Evolutionary conservation across 1,140 invertebrate species (phyloP).

Genomic region (Hirudo medicinalis): DNA sequence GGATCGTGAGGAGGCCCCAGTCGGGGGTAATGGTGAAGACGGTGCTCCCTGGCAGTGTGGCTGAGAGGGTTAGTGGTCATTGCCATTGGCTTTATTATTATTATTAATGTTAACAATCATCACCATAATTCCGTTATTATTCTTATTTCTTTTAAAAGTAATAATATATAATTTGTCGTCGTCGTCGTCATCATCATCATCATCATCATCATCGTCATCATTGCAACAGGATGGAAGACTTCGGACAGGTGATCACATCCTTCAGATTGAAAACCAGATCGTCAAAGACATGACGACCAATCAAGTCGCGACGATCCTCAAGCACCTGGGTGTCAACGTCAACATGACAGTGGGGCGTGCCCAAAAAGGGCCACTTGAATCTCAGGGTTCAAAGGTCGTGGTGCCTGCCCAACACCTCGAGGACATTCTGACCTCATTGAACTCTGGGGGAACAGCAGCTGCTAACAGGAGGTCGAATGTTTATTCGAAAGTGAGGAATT

Average conservation of each 20-base stretch:
- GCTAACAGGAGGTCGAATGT: neutral
- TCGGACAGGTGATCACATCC: slow-evolving; percentile 78
- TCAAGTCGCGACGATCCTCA: slow-evolving; percentile 76
- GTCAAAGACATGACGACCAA: slow-evolving; percentile 75
- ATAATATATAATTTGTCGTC: too few species aligned
- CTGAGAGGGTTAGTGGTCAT: neutral
- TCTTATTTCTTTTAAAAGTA: too few species aligned
- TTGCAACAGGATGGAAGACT: slow-evolving; percentile 61
- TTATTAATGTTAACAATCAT: neutral
- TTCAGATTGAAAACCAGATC: slow-evolving; percentile 84
- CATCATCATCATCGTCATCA: neutral
- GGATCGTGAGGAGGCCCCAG: neutral
- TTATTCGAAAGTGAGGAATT: too few species aligned
- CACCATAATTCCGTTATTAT: neutral
- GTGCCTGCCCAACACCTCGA: slow-evolving; percentile 38
- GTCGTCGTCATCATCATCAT: too few species aligned
- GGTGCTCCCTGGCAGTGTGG: neutral
- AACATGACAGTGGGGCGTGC: slow-evolving; percentile 65
- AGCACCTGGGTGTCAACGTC: slow-evolving; percentile 70
- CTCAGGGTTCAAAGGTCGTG: slow-evolving; percentile 31
- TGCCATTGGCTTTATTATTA: neutral
- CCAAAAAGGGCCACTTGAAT: slow-evolving; percentile 29
- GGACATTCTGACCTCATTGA: slow-evolving; percentile 32
- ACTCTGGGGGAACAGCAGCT: neutral
- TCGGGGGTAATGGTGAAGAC: neutral